Percentiles rank a stretch among this genome's conserved stretches.
Conservation (phyloP, 1,140 invertebrate genomes). For the Rhagoletis zephyria region DNA sequence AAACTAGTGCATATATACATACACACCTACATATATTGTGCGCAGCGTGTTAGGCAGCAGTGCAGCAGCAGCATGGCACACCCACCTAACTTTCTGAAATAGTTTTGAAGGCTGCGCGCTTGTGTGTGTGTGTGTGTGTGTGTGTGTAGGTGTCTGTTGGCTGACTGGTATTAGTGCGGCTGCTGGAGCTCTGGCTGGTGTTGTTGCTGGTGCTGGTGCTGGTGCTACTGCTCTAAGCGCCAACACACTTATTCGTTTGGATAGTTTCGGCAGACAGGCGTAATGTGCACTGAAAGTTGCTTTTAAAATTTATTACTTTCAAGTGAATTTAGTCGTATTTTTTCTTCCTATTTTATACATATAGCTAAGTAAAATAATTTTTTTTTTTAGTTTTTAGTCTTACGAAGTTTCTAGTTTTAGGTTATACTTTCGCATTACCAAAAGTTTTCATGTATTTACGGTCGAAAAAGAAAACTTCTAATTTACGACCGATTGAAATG, state of each 20-base stretch:
- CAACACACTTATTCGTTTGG: constrained; percentile 13
- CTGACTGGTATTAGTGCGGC: too few species aligned
- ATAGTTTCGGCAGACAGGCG: constrained; percentile 42
- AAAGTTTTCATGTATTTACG: constrained; percentile 45
- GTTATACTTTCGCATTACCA: constrained; percentile 33
- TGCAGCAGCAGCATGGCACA: constrained; percentile 45
- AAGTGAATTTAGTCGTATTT: constrained; percentile 53
- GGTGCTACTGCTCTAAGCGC: neutral
- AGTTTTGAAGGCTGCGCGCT: constrained; percentile 18
- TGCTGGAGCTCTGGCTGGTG: neutral
- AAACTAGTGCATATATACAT: neutral
- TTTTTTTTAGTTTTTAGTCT: neutral
- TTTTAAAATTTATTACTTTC: constrained; percentile 43
- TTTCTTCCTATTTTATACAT: neutral
- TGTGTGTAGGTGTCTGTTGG: too few species aligned
- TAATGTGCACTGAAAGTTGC: constrained; percentile 42
- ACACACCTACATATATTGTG: neutral
- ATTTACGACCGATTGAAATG: constrained; percentile 29
- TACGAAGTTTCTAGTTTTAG: constrained; percentile 13
- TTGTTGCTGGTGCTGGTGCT: too few species aligned
- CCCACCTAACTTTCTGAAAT: constrained; percentile 51
- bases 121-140: neutral
- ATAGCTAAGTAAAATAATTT: neutral
- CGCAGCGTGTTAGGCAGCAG: neutral
- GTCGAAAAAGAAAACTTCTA: constrained; percentile 21